Percentiles rank a stretch among this genome's conserved stretches.
phyloP scores from a whole-genome alignment of 2,888 invertebrate species.

The Eristalinus aeneus region DNA sequence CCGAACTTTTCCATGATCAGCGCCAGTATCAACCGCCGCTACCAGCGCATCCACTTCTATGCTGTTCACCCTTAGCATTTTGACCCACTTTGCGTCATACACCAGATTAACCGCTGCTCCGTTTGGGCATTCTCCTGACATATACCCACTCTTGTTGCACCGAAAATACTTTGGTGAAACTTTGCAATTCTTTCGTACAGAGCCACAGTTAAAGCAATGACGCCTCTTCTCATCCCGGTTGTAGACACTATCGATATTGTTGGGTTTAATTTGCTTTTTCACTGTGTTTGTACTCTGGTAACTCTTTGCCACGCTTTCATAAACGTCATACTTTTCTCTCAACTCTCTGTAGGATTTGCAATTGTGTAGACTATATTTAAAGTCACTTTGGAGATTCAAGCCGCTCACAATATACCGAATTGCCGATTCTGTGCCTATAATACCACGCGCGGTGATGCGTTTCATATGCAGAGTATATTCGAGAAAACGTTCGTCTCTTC shows the following conservation, averaged over 20 bases:
- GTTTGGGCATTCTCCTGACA: constrained; percentile 21
- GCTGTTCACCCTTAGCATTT: constrained; percentile 14
- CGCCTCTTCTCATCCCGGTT: constrained; percentile 6
- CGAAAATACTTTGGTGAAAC: constrained; percentile 3
- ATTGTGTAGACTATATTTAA: constrained; percentile 1
- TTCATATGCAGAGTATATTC: constrained; percentile 7
- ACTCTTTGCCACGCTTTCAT: constrained; percentile 22
- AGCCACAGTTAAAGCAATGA: constrained; percentile 21
- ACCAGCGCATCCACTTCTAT: constrained; percentile 17
- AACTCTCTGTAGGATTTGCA: constrained; percentile 13
- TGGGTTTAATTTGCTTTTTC: constrained; percentile 21
- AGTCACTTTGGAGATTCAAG: neutral
- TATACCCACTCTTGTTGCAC: constrained; percentile 12
- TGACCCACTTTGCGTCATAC: neutral
- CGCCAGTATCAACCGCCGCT: constrained; percentile 11
- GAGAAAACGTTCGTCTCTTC: neutral
- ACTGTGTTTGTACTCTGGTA: neutral
- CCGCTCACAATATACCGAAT: constrained; percentile 21
- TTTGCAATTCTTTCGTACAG: constrained; percentile 2
- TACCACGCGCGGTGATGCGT: constrained; percentile 17
- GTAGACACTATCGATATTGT: constrained; percentile 2
- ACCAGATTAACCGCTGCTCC: constrained; percentile 8
- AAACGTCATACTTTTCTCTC: constrained; percentile 7
- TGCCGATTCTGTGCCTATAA: constrained; percentile 13
- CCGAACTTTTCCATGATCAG: constrained; percentile 6